phyloP scores from a whole-genome alignment of 2,888 invertebrate genomes.

The Erannis defoliaria region DNA sequence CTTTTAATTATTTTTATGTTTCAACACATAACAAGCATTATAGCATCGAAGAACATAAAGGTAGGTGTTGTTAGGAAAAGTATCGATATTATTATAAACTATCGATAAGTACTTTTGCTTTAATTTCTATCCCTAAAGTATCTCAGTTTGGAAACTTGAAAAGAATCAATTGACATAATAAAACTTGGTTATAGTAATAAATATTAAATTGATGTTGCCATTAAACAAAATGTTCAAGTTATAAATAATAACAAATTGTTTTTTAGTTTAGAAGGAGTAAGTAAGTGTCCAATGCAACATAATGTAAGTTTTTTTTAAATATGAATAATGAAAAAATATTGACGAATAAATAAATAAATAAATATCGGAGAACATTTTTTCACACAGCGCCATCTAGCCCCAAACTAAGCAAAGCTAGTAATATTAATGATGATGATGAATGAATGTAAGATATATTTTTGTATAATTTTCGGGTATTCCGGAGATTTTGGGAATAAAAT shows the following conservation, averaged over 20 bases:
- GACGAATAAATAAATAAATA: no score
- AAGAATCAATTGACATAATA: slow-evolving; percentile 11
- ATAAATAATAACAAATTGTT: slow-evolving; percentile 20
- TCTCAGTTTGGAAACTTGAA: background rate
- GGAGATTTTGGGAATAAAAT: no score
- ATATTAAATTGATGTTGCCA: slow-evolving; percentile 20
- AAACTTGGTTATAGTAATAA: slow-evolving; percentile 4
- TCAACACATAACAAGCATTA: no score
- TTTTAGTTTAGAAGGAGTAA: background rate
- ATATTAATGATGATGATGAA: no score
- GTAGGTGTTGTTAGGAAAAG: background rate
- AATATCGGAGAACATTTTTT: no score
- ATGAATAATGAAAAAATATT: no score
- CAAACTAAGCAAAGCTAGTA: no score
- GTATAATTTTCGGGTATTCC: no score
- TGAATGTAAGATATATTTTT: no score
- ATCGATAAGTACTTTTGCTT: background rate
- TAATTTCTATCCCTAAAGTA: slow-evolving; percentile 9
- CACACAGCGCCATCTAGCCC: no score
- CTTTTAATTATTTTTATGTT: no score
- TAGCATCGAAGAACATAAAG: background rate
- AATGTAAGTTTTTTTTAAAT: no score
- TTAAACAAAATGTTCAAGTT: background rate
- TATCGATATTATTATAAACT: slow-evolving; percentile 5
- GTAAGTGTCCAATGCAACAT: background rate